phyloP scores from a whole-genome alignment of 2,797 vertebrate genomes.

The Sparus aurata region DNA sequence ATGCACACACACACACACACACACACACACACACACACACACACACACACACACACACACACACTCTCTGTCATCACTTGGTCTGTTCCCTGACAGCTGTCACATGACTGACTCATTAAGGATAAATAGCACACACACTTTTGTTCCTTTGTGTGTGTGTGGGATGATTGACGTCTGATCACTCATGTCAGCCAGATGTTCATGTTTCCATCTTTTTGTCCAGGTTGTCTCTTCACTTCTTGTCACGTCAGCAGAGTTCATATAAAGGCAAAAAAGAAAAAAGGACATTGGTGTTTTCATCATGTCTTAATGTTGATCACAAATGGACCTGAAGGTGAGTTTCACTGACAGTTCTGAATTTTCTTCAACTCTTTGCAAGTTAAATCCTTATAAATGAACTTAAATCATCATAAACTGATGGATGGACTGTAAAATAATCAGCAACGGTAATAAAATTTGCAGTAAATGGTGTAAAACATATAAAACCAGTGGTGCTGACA shows the following conservation, averaged over 20 bases:
- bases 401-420: too few species aligned
- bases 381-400: too few species aligned
- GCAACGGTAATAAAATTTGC: too few species aligned
- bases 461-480: too few species aligned
- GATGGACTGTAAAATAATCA: neutral
- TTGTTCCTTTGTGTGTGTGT: slow-evolving; percentile 12
- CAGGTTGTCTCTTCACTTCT: too few species aligned
- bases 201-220: too few species aligned
- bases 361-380: too few species aligned
- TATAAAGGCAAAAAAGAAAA: too few species aligned
- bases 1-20: slow-evolving; percentile 10
- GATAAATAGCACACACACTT: neutral
- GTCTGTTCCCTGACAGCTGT: slow-evolving; percentile 26
- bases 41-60: neutral
- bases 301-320: neutral
- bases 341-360: too few species aligned
- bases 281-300: too few species aligned
- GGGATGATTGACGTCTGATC: slow-evolving; percentile 5
- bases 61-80: neutral
- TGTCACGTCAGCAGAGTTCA: too few species aligned
- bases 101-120: neutral
- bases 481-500: neutral
- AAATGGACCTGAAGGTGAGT: too few species aligned
- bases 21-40: slow-evolving; percentile 1
- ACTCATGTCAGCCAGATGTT: neutral